Evolutionary conservation across 2,113 vertebrate genomes (phyloP), one percentile per base, ranked within the genome.

Genomic region (Pelodiscus sinensis): DNA sequence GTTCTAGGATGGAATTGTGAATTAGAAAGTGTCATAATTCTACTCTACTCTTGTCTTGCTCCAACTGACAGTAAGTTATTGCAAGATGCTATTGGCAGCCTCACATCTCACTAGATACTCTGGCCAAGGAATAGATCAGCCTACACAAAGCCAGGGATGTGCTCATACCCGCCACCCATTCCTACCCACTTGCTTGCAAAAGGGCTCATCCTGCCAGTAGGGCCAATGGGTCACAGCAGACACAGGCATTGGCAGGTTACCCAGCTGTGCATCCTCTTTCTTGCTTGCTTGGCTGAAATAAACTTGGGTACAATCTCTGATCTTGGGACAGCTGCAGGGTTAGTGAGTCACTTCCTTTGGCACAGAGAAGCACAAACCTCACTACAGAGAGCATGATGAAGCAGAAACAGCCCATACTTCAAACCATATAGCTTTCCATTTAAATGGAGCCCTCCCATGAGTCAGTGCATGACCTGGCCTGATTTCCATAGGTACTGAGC

Each of bases 311-410:
- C n/a, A 35, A 19, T 71, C 29, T 65, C 35, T 86, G 77, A 82
- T 75, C 51, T 91, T 35, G 78, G 44, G 44, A 88, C 86, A 50
- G 27, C 81, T 78, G 78, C 86, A 93, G n/a, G 4, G 18, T 90
- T 80, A 54, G 90, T 93, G 82, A 55, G 51, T 80, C 35, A 22
- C 2, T 1, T 14, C 15, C 92, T 52, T 68, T 91, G 44, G 58
- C 79, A 22, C 87, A 91, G 91, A 71, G 87, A 92, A 95, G 83
- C 0, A 96, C 65, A 80, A n/a, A 65, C 55, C 58, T 88, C 68
- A 79, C 56, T 83, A 50, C 44, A 87, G 79, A 90, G 95, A 78
- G 80, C 58, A 65, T 86, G 86, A 56, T 15, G 79, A 93, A 85
- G n/a, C 52, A 19, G 90, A 94, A 91, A 77, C 35, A 68, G 15